phyloP scores from a whole-genome alignment of 2,113 vertebrate species.

The Pangasianodon hypophthalmus region DNA sequence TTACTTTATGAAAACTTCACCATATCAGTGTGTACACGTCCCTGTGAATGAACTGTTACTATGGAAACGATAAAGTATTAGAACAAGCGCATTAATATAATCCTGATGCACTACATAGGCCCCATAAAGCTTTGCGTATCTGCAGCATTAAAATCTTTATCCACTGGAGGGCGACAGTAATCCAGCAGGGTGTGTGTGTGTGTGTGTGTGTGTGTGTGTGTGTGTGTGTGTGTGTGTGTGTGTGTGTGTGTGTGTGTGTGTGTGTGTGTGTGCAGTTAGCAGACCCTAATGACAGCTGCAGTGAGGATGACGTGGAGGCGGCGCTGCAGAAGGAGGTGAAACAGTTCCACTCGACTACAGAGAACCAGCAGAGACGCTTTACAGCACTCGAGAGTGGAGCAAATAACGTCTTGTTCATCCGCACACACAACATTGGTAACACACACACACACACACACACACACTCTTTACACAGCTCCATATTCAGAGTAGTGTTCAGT shows the following conservation, averaged over 20 bases:
- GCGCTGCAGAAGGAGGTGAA: conserved; percentile 46
- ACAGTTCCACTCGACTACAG: conserved; percentile 75
- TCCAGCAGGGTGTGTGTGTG: not conserved
- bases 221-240: not conserved
- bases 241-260: not conserved
- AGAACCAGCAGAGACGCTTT: conserved; percentile 82
- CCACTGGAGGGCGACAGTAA: not conserved
- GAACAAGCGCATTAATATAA: not conserved
- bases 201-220: not conserved
- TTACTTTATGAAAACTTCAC: too few relatives aligned
- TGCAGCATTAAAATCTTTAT: not conserved
- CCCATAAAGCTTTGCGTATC: not conserved
- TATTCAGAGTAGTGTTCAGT: not conserved
- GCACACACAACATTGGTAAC: conserved; percentile 85
- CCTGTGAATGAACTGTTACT: not conserved
- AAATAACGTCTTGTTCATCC: conserved; percentile 94
- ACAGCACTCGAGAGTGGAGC: conserved; percentile 90
- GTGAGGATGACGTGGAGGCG: not conserved
- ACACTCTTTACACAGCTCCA: too few relatives aligned
- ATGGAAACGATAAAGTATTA: not conserved
- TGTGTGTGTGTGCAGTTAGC: not conserved
- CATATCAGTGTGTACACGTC: too few relatives aligned
- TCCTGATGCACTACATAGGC: not conserved
- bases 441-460: not conserved
- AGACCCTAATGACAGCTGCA: not conserved